A percentile compares a stretch with the other conserved stretches of the same genome.
These are phyloP conservation scores for Gila orcuttii DNA, from an alignment of 2,113 vertebrate species.

Conservation along the genomic window DNA sequence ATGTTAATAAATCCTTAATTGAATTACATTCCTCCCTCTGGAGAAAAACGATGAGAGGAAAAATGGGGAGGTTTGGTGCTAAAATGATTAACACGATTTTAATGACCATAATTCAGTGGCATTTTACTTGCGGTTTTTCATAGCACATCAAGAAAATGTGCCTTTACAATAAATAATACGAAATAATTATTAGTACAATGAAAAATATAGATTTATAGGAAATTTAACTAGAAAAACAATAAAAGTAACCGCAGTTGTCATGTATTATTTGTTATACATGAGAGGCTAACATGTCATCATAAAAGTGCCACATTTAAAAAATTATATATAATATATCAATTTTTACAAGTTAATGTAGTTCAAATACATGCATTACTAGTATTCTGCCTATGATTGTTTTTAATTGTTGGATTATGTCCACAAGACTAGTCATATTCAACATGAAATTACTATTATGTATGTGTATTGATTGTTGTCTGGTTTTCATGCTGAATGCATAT, in stretches of 20 bases:
- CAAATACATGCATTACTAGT: neutral
- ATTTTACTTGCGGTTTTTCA: conserved; percentile 2
- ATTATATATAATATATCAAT: neutral
- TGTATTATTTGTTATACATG: neutral
- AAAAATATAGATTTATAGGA: neutral
- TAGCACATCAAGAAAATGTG: conserved; percentile 1
- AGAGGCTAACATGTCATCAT: neutral
- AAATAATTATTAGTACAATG: neutral
- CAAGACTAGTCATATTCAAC: neutral
- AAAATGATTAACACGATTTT: conserved; percentile 41
- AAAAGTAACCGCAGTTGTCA: neutral
- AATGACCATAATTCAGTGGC: conserved; percentile 11
- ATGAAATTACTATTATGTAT: too few relatives aligned
- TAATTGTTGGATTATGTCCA: neutral
- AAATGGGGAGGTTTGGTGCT: conserved; percentile 22
- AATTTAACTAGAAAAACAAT: neutral
- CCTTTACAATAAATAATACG: neutral
- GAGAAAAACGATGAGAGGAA: conserved; percentile 20
- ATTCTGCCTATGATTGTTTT: neutral
- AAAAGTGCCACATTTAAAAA: neutral
- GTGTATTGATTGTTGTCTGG: too few relatives aligned
- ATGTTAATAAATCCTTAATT: conserved; percentile 58
- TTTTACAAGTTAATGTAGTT: neutral
- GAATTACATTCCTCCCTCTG: conserved; percentile 46
- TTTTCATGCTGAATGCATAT: too few relatives aligned